These are phyloP conservation scores for Setipinna tenuifilis DNA, from an alignment of 2,797 vertebrate genomes.

Conservation along the genomic window DNA sequence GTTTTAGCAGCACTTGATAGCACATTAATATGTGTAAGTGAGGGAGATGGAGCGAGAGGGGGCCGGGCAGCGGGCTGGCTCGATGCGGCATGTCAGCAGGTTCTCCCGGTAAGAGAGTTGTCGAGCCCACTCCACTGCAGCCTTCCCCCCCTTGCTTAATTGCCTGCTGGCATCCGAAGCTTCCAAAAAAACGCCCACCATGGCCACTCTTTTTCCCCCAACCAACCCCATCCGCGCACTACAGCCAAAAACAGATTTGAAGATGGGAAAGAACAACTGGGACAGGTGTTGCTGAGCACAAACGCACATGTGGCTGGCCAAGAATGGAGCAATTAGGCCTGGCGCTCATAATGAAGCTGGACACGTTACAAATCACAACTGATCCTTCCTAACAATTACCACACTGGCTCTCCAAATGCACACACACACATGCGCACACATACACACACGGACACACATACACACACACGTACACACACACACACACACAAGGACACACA, in stretches of 20 bases:
- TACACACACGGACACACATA: no score
- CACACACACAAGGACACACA: no score
- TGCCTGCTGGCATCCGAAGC: slow-evolving; percentile 47
- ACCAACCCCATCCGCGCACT: not conserved
- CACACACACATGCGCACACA: not conserved
- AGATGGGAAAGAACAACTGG: slow-evolving; percentile 37
- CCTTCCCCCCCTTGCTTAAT: slow-evolving; percentile 45
- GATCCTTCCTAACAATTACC: slow-evolving; percentile 17
- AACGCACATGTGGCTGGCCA: slow-evolving; percentile 34
- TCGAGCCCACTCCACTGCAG: slow-evolving; percentile 42
- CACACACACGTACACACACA: no score
- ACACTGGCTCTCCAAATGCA: not conserved
- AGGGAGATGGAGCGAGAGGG: slow-evolving; percentile 16
- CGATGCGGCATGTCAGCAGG: slow-evolving; percentile 42
- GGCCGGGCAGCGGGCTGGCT: slow-evolving; percentile 41
- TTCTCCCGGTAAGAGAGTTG: slow-evolving; percentile 47
- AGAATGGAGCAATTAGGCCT: slow-evolving; percentile 26
- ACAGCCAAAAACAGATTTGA: slow-evolving; percentile 34
- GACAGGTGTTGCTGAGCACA: slow-evolving; percentile 43
- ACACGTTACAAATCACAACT: slow-evolving; percentile 31
- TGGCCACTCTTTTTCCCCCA: slow-evolving; percentile 27
- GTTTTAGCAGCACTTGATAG: slow-evolving; percentile 48
- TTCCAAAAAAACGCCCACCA: slow-evolving; percentile 47
- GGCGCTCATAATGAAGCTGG: slow-evolving; percentile 18
- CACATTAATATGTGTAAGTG: slow-evolving; percentile 48